Evolutionary conservation across 1,140 invertebrate genomes (phyloP), one percentile per base, ranked within the genome.

Genomic region (Drosophila grimshawi): DNA sequence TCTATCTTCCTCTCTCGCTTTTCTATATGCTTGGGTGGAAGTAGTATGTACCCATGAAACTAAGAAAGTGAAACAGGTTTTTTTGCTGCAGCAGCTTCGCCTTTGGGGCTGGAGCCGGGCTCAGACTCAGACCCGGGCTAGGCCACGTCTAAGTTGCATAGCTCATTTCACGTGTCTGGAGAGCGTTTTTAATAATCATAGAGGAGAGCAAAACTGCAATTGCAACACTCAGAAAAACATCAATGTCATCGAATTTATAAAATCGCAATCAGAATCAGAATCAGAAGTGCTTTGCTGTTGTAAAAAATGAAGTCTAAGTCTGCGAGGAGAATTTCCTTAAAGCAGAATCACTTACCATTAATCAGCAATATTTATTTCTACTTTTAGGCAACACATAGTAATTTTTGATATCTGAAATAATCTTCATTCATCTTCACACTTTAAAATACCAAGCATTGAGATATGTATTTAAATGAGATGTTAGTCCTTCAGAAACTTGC

Each of bases 71-170:
- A 59, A 51, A 10, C 29, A 39, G 29, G 46, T 64, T 62, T 7
- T 6, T 7, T 32, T 6, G 27, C 1, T 30, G 32, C 30, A 35
- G 30, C 49, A 61, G 51, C 63, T 39, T 45, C 43, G 41, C 32
- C 37, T 49, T 62, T 39, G 49, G 41, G 62, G 75, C 65, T 63
- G 52, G 39, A n/a, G 39, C 51, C 39, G 59, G 33, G 52, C 32
- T 72, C 32, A 61, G 46, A 43, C 45, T 43, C 32, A 61, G 46
- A 43, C 45, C n/a, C 55, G 29, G 48, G 33, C 64, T 72, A 29
- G 67, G 76, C 80, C 81, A 85, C 81, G 81, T 85, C 81, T 68
- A 49, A 70, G 78, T 78, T 80, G 81, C 81, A 85, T 85, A 80
- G 77, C 81, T 85, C 81, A 86, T 82, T 78, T 70, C 64, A 49